Conservation (phyloP, 2,113 vertebrate genomes). For the Eubucco bourcierii region DNA sequence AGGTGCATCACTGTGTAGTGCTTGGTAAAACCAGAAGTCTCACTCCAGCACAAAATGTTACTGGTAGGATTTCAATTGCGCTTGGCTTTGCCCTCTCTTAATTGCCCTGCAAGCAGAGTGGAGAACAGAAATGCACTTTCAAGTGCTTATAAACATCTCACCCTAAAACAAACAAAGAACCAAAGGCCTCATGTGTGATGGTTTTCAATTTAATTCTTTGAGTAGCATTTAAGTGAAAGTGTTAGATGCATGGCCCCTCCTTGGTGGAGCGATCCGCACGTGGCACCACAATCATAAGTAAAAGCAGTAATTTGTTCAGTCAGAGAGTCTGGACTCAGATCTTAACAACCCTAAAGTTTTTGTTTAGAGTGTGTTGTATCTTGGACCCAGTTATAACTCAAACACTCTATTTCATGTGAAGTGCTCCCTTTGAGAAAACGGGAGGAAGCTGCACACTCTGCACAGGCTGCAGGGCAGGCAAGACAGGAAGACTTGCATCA, state of each 20-base stretch:
- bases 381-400: neutral
- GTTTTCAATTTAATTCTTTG: neutral
- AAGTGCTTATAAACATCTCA: neutral
- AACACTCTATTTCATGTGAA: neutral
- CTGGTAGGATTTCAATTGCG: neutral
- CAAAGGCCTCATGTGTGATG: accelerated
- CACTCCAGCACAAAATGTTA: neutral
- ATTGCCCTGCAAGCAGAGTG: neutral
- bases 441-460: neutral
- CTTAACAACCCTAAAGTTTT: neutral
- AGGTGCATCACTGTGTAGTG: neutral
- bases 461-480: neutral
- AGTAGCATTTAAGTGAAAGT: neutral
- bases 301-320: neutral
- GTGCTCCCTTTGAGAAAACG: neutral
- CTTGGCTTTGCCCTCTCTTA: neutral
- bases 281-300: neutral
- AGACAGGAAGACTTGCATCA: accelerated
- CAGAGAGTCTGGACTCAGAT: neutral
- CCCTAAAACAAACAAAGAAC: neutral
- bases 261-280: neutral
- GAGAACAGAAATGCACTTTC: neutral
- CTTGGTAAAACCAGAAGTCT: neutral
- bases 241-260: accelerated
- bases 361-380: neutral